A percentile compares a stretch with the other conserved stretches of the same genome.
Evolutionary conservation across 2,797 vertebrate genomes (phyloP).

Genomic region (Nannoperca obscura): DNA sequence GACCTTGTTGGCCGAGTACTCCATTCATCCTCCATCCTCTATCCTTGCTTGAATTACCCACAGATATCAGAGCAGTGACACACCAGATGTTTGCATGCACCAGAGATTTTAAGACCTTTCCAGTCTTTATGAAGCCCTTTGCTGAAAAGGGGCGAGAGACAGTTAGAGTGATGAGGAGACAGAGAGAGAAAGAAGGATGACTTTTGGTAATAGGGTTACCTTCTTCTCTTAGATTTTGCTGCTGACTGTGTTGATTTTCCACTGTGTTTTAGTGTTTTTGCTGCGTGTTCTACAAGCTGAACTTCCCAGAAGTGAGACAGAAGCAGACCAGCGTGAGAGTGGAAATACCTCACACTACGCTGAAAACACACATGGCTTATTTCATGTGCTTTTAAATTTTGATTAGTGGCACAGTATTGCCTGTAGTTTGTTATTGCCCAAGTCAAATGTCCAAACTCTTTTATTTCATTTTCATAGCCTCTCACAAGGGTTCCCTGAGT

Average conservation of each 20-base stretch:
- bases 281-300: constrained; percentile 58
- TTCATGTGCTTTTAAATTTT: constrained; percentile 41
- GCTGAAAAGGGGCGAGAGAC: constrained; percentile 37
- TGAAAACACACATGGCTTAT: constrained; percentile 45
- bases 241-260: constrained; percentile 78
- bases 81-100: constrained; percentile 40
- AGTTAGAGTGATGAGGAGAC: constrained; percentile 10
- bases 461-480: constrained; percentile 21
- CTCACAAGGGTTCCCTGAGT: constrained; percentile 22
- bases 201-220: constrained; percentile 56
- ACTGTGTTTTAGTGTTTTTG: constrained; percentile 63
- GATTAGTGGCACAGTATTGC: constrained; percentile 28
- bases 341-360: constrained; percentile 63
- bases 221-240: constrained; percentile 61
- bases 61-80: constrained; percentile 46
- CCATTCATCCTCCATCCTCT: not conserved
- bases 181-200: constrained; percentile 22
- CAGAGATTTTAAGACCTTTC: constrained; percentile 57
- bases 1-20: not conserved
- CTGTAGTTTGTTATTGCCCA: constrained; percentile 19
- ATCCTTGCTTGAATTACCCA: constrained; percentile 13
- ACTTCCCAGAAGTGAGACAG: constrained; percentile 82
- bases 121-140: constrained; percentile 44
- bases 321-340: constrained; percentile 58
- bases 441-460: constrained; percentile 2